These are phyloP conservation scores for Panzeria rudis DNA, from an alignment of 2,888 invertebrate genomes.

Conservation along the genomic window DNA sequence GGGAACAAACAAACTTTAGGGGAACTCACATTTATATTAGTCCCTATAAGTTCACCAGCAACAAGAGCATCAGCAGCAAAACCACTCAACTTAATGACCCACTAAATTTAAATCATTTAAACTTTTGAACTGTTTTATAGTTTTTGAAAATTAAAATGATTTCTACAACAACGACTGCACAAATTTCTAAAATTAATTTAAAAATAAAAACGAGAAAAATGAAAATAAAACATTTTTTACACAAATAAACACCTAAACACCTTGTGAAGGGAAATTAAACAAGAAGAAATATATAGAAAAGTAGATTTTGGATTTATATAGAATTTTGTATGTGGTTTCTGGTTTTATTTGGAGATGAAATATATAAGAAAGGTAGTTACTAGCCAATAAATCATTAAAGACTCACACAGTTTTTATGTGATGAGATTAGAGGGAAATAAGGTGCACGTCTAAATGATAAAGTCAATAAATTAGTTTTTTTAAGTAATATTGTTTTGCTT, in stretches of 20 bases:
- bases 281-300: not conserved
- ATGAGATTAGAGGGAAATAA: conserved; percentile 3
- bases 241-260: conserved; percentile 59
- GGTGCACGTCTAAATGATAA: not conserved
- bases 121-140: conserved; percentile 63
- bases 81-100: conserved; percentile 70
- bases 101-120: conserved; percentile 68
- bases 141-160: conserved; percentile 40
- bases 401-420: not conserved
- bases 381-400: conserved; percentile 48
- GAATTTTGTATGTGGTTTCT: conserved; percentile 18
- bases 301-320: conserved; percentile 32
- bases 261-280: conserved; percentile 36
- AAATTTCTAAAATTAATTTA: conserved; percentile 26
- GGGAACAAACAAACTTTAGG: conserved; percentile 22
- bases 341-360: conserved; percentile 9
- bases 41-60: conserved; percentile 16
- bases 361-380: conserved; percentile 3
- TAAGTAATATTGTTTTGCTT: too few relatives aligned
- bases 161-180: conserved; percentile 14
- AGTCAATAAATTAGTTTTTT: not conserved
- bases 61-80: conserved; percentile 28
- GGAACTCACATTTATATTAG: conserved; percentile 38
- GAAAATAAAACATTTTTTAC: conserved; percentile 23
- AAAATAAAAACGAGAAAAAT: not conserved